Evolutionary conservation across 2,113 vertebrate genomes (phyloP).

Genomic region (Crotalus horridus): DNA sequence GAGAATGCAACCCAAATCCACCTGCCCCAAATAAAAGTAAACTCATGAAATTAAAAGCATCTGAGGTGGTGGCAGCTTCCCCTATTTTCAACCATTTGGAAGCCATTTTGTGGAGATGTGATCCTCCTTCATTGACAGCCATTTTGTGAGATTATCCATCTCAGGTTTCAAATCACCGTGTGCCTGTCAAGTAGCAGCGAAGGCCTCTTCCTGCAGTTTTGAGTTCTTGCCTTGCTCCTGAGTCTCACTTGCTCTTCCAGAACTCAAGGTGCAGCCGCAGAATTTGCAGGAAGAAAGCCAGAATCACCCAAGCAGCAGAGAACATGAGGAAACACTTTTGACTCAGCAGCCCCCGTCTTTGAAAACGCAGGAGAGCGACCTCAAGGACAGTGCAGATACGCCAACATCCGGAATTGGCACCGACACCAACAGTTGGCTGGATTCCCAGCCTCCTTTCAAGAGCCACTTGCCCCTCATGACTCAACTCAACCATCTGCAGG

Average conservation of each 20-base stretch:
- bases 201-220: not conserved
- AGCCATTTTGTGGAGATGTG: not conserved
- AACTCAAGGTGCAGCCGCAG: conserved; percentile 73
- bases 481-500: conserved; percentile 69
- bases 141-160: not conserved
- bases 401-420: not conserved
- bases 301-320: conserved; percentile 37
- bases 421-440: not conserved
- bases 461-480: conserved; percentile 49
- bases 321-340: conserved; percentile 8
- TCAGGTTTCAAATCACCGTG: not conserved
- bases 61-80: not conserved
- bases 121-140: not conserved
- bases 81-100: not conserved
- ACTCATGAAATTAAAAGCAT: not conserved
- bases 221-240: not conserved
- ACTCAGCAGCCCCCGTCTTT: conserved; percentile 5
- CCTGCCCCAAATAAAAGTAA: not conserved
- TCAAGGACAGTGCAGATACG: not conserved
- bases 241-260: conserved; percentile 50
- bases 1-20: not conserved
- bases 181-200: not conserved
- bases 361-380: conserved; percentile 1
- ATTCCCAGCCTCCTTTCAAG: not conserved
- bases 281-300: conserved; percentile 49